These are phyloP conservation scores for Alauda arvensis DNA, from an alignment of 2,797 vertebrate species.

Conservation along the genomic window DNA sequence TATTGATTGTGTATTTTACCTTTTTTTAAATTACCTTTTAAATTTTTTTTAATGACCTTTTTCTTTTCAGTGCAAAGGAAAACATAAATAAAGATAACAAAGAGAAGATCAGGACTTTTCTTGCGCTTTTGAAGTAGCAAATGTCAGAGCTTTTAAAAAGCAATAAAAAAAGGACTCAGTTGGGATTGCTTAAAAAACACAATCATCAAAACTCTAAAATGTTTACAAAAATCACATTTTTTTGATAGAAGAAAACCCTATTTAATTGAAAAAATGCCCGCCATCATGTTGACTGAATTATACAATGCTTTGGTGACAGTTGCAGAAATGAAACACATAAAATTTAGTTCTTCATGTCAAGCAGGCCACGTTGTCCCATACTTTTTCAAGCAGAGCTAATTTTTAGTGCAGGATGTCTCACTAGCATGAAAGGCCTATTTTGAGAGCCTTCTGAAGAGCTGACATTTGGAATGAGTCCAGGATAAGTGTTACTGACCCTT, in stretches of 20 bases:
- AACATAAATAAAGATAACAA: background rate
- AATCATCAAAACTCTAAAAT: background rate
- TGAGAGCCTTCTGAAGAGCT: background rate
- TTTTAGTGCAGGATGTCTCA: background rate
- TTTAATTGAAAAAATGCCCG: constrained; percentile 28
- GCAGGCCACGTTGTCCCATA: background rate
- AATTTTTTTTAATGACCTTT: background rate
- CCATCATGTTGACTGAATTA: background rate
- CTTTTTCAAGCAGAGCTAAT: background rate
- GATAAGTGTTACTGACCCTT: constrained; percentile 3
- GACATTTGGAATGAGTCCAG: background rate
- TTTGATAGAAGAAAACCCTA: background rate
- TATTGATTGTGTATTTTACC: background rate
- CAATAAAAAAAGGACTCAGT: background rate
- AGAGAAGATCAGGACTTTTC: background rate
- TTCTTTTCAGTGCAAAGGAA: background rate
- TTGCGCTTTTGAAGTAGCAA: background rate
- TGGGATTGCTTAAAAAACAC: background rate
- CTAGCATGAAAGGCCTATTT: background rate
- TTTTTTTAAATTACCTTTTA: background rate
- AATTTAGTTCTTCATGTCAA: constrained; percentile 3
- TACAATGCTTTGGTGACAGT: constrained; percentile 8
- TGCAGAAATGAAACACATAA: constrained; percentile 28
- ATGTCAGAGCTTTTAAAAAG: background rate
- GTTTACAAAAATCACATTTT: constrained; percentile 29